Evolutionary conservation across 2,888 invertebrate genomes (phyloP), one percentile per base, ranked within the genome.

Genomic region (Seira sanloemensis): DNA sequence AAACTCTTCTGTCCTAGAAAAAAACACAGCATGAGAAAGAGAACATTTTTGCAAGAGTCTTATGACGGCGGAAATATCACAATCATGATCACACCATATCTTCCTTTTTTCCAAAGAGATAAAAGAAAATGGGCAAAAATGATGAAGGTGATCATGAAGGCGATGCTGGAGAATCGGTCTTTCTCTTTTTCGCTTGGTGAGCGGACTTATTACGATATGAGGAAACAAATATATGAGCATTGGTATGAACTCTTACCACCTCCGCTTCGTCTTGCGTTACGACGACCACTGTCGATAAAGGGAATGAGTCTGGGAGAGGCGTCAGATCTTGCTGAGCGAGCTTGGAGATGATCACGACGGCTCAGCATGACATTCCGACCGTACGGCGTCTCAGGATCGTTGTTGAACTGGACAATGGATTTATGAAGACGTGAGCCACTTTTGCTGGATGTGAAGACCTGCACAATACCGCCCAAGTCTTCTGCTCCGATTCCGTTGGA

Each of bases 401-500:
- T 86, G 85, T 86, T 88, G 85, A 89, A 89, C 66, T 85, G 84
- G 72, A 71, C 77, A 83, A 74, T 80, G 78, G 89, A 88, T 88
- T 89, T 89, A 87, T 88, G 87, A 82, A 89, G 83, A 81, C 89
- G 87, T 75, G 85, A 86, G 50, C 89, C 87, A 72, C 77, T 81
- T 85, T 89, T 88, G 46, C 87, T 86, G 54, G 87, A 87, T 66
- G 88, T 89, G 87, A 85, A 88, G 86, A 89, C 84, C 78, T 88
- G 87, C 71, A 88, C 86, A 73, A 74, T 75, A 71, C 69, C 76
- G 65, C 75, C 75, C 66, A 77, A 74, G 71, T 58, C 62, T 18
- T 58, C 50, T 2, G 67, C 19, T 18, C 77, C 65, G 16, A 19
- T 26, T 0, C 23, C 37, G 58, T 21, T n/a, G 9, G 27, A 25